These are phyloP conservation scores for Rotaria socialis DNA, from an alignment of 2,888 invertebrate genomes.

Conservation along the genomic window DNA sequence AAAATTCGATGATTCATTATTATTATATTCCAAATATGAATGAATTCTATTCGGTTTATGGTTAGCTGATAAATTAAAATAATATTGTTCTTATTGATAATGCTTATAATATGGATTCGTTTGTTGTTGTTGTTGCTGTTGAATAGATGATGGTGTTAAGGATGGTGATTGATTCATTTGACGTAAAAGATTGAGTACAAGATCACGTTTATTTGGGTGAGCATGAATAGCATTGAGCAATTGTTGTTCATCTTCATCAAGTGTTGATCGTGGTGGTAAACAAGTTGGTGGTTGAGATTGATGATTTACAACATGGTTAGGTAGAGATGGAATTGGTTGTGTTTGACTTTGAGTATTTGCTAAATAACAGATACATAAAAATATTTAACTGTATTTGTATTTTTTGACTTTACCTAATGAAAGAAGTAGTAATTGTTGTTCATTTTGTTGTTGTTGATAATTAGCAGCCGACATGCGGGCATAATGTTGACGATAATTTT, in stretches of 20 bases:
- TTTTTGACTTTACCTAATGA: background rate
- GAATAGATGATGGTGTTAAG: background rate
- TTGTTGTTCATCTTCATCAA: constrained; percentile 9
- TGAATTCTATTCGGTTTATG: background rate
- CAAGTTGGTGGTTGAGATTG: background rate
- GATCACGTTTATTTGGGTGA: constrained; percentile 10
- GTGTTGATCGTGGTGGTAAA: background rate
- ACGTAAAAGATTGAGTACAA: constrained; percentile 9
- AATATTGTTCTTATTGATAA: background rate
- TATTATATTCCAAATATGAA: background rate
- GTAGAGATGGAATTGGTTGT: background rate
- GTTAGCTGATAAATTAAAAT: background rate
- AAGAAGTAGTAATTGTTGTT: background rate
- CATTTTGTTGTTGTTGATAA: constrained; percentile 29
- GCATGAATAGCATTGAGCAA: background rate
- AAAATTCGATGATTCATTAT: background rate
- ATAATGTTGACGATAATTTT: background rate
- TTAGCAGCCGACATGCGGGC: background rate
- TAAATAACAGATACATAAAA: background rate
- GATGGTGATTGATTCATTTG: background rate
- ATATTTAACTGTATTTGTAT: too few species aligned
- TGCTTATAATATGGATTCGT: too few species aligned
- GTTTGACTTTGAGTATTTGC: constrained; percentile 18
- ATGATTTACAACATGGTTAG: background rate
- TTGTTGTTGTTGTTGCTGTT: background rate